phyloP scores from a whole-genome alignment of 2,113 vertebrate species.

The Solea senegalensis region DNA sequence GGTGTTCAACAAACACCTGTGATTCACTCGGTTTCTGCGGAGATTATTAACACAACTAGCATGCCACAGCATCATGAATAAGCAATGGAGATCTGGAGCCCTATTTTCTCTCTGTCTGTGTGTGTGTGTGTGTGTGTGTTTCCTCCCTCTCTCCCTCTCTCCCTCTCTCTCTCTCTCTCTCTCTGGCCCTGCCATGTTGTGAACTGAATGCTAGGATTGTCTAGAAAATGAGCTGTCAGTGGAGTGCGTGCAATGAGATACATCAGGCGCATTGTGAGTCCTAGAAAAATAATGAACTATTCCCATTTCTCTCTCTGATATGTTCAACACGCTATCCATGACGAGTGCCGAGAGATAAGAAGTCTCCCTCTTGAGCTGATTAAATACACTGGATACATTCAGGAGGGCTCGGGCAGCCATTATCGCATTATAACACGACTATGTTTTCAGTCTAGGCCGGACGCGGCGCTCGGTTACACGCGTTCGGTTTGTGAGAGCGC shows the following conservation, averaged over 20 bases:
- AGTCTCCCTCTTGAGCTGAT: slow-evolving; percentile 77
- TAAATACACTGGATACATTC: slow-evolving; percentile 72
- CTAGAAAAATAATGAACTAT: slow-evolving; percentile 81
- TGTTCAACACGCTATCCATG: slow-evolving; percentile 80
- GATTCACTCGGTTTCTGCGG: slow-evolving; percentile 77
- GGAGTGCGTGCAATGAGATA: slow-evolving; percentile 76
- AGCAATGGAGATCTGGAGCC: slow-evolving; percentile 76
- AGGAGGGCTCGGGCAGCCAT: slow-evolving; percentile 59
- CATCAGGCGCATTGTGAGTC: slow-evolving; percentile 80
- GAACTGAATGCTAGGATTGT: slow-evolving; percentile 81
- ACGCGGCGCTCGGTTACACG: slow-evolving; percentile 33
- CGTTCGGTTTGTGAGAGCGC: slow-evolving; percentile 34
- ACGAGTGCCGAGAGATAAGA: slow-evolving; percentile 78
- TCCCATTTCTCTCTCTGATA: slow-evolving; percentile 76
- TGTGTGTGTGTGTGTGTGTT: slow-evolving; percentile 9
- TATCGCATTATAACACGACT: slow-evolving; percentile 48
- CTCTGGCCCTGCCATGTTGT: slow-evolving; percentile 51
- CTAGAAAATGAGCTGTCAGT: slow-evolving; percentile 83
- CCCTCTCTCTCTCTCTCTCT: slow-evolving; percentile 35
- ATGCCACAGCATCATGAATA: slow-evolving; percentile 80
- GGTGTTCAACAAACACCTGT: slow-evolving; percentile 82
- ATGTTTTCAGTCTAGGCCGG: slow-evolving; percentile 50
- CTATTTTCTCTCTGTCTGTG: slow-evolving; percentile 69
- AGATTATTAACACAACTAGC: slow-evolving; percentile 85
- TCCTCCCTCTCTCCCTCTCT: slow-evolving; percentile 43